Base-by-base conservation (phyloP, 2,113 vertebrate genomes). In the Lampris incognitus region DNA sequence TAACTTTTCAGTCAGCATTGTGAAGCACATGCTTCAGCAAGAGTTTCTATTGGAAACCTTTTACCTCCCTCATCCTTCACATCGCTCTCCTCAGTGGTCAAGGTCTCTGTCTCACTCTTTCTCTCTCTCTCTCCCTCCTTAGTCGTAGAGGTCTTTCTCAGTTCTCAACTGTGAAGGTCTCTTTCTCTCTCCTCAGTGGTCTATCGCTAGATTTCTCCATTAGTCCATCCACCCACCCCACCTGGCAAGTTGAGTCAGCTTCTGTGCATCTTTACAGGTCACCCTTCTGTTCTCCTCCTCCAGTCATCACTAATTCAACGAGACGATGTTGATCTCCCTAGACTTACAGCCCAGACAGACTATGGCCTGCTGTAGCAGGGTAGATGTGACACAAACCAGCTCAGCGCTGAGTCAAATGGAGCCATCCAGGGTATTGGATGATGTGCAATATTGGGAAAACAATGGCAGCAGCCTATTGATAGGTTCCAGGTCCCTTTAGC, bases 221-320 rank as follows among this genome's bases (percentile, higher is more conserved):
- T 57, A 4, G 4, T 40, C 38, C 54, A 40, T 24, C 37, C 4
- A 69, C 2, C 42, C 6, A 11, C 1, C 9, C 8, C 59, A 59
- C 54, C 56, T 5, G 49, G 60, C 68, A 55, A 49, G 52, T 49
- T 76, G 73, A 85, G 59, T 82, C 81, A 62, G 73, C 58, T 70
- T 13, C 54, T 64, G 60, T 72, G 40, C 49, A 24, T 46, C 50
- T 62, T 57, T 61, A 78, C 72, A 84, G 72, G 85, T 88, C 81
- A 80, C 79, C 37, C 1, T 76, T 65, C 49, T 54, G 54, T 37
- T 84, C 80, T 77, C 44, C 50, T 80, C 69, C 50, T 67, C 6
- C 60, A 69, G 11, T 81, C 71, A 76, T 85, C 46, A 74, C 69
- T 86, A 72, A 86, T 85, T 79, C 46, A 83, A 38, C 44, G n/a